These are phyloP conservation scores for Pseudochirops corinnae DNA, from an alignment of 2,797 vertebrate species.

Conservation along the genomic window DNA sequence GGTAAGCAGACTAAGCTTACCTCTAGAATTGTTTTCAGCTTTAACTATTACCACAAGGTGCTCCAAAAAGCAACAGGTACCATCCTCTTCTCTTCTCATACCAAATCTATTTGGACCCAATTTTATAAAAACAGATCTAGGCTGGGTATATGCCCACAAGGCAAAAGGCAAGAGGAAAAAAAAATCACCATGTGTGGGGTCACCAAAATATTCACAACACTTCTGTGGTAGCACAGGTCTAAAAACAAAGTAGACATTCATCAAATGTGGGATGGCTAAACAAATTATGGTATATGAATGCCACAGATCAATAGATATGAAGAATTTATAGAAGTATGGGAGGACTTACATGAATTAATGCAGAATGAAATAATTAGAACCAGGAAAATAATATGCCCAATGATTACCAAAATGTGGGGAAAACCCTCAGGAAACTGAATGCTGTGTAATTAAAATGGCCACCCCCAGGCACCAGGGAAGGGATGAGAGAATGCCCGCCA, in stretches of 20 bases:
- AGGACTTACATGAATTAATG: neutral
- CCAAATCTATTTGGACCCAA: neutral
- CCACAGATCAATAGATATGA: neutral
- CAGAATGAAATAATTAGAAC: neutral
- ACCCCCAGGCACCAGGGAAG: neutral
- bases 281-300: neutral
- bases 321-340: neutral
- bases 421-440: neutral
- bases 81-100: neutral
- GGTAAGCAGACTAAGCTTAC: neutral
- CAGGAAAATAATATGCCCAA: neutral
- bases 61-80: neutral
- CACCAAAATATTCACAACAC: neutral
- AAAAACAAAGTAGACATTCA: neutral
- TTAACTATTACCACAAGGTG: neutral
- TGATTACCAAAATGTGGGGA: neutral
- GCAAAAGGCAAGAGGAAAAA: neutral
- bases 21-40: neutral
- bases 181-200: neutral
- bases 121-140: neutral
- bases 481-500: too few species aligned
- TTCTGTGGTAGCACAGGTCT: neutral
- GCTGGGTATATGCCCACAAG: neutral
- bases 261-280: neutral
- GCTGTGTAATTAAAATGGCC: neutral